Conservation (phyloP, 2,797 vertebrate species). For the Neosalanx taihuensis region DNA sequence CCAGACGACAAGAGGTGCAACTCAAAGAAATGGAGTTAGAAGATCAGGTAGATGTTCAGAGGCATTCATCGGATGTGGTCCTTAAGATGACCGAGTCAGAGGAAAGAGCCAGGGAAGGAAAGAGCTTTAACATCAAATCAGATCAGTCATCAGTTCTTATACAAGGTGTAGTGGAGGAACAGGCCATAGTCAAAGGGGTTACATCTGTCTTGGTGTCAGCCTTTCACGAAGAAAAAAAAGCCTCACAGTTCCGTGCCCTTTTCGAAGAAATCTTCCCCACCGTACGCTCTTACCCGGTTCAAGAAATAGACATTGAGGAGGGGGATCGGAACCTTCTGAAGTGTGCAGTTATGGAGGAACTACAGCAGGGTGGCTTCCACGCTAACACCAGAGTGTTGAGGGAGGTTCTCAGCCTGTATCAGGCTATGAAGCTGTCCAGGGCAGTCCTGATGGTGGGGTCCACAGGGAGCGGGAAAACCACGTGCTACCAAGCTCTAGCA, state of each 20-base stretch:
- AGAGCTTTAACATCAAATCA: slow-evolving; percentile 15
- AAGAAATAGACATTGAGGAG: slow-evolving; percentile 41
- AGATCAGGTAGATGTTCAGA: slow-evolving; percentile 9
- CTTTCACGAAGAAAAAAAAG: slow-evolving; percentile 50
- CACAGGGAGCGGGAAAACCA: slow-evolving; percentile 82
- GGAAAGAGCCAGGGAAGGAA: slow-evolving; percentile 24
- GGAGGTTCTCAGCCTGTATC: slow-evolving; percentile 68
- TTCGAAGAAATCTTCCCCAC: slow-evolving; percentile 75
- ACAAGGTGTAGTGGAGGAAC: slow-evolving; percentile 69
- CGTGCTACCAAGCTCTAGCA: slow-evolving; percentile 73
- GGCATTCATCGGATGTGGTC: slow-evolving; percentile 13
- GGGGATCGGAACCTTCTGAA: slow-evolving; percentile 48
- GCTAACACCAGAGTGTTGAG: slow-evolving; percentile 53
- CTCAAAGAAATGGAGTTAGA: slow-evolving; percentile 6
- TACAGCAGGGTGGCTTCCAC: slow-evolving; percentile 62
- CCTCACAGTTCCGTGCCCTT: slow-evolving; percentile 60
- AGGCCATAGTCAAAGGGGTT: slow-evolving; percentile 71
- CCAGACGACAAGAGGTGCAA: slow-evolving; percentile 23
- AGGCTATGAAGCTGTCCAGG: slow-evolving; percentile 63
- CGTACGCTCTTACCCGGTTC: slow-evolving; percentile 44
- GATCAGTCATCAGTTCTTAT: slow-evolving; percentile 27
- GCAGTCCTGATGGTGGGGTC: slow-evolving; percentile 80
- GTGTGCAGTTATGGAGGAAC: slow-evolving; percentile 62
- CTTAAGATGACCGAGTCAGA: slow-evolving; percentile 10
- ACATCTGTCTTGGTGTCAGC: slow-evolving; percentile 57